These are phyloP conservation scores for Tetramorium parvispinum DNA, from an alignment of 1,140 invertebrate species.

Conservation along the genomic window DNA sequence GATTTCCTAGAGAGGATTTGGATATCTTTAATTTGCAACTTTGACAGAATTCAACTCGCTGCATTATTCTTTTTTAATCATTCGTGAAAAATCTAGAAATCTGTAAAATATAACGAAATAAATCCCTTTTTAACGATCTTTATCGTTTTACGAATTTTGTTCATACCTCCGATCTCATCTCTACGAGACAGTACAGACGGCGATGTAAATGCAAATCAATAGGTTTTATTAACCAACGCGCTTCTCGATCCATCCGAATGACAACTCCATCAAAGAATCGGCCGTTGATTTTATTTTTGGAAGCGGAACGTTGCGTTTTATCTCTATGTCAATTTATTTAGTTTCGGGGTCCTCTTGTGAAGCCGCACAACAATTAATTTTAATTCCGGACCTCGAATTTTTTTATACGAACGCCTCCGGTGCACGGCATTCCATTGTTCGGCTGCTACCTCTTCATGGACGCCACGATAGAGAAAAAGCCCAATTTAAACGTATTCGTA, in stretches of 20 bases:
- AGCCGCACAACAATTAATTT: conserved; percentile 55
- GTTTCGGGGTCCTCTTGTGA: conserved; percentile 29
- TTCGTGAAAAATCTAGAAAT: background rate
- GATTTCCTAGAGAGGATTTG: background rate
- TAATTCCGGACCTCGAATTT: conserved; percentile 40
- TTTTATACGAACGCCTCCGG: conserved; percentile 29
- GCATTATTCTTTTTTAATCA: background rate
- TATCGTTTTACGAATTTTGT: background rate
- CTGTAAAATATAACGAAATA: background rate
- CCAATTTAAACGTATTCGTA: conserved; percentile 29
- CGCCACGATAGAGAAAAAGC: conserved; percentile 21
- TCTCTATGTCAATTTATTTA: conserved; percentile 44
- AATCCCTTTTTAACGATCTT: background rate
- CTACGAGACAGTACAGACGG: background rate
- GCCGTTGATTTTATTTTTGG: conserved; percentile 48
- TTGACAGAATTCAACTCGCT: background rate
- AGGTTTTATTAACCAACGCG: conserved; percentile 32
- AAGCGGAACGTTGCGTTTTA: conserved; percentile 22
- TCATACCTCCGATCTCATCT: background rate
- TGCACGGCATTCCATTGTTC: conserved; percentile 30
- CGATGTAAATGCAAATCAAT: conserved; percentile 22
- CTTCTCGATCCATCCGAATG: conserved; percentile 52
- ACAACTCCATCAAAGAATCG: conserved; percentile 46
- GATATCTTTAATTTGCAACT: background rate
- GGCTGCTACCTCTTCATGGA: conserved; percentile 11